Base-by-base conservation (phyloP, 2,113 vertebrate species). In the Pterocles burchelli region DNA sequence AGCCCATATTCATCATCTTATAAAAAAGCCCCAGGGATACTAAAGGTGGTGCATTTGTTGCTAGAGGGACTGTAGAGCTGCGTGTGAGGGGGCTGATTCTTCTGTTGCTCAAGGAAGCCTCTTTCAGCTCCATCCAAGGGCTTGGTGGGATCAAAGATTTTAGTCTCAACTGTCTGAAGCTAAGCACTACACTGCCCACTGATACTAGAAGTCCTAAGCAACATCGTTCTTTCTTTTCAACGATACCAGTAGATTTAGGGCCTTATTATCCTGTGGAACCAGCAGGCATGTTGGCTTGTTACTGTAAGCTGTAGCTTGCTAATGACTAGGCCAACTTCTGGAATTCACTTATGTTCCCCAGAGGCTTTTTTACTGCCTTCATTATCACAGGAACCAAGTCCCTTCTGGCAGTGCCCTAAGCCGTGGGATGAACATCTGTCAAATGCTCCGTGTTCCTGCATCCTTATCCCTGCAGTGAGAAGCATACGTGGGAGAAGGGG, bases 371-470 rank as follows among this genome's bases (percentile, higher is more conserved):
- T 49, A 73, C 62, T 88, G 82, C 72, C 78, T 93, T 93, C 75
- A n/a, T 93, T 95, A 94, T 92, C 82, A 88, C 18, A 83, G 88
- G 90, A 94, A 85, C 85, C 71, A 76, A 54, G 71, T 85, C 52
- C 81, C 67, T 65, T 80, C 59, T 80, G 88, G 85, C 90, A 58
- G 78, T 49, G 63, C 85, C 88, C 82, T 88, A 34, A 93, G 85
- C 82, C 88, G 45, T 12, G 19, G 91, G 88, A 91, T 45, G 36
- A 94, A 55, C 54, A 85, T 76, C 85, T 94, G 82, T 92, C 92
- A 94, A 92, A 85, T 54, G 46, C 52, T 85, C 13, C 88, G 91
- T 91, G 61, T 86, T 95, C 80, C 13, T 76, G 41, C 59, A 71
- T 81, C 72, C 34, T 90, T 92, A 67, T 73, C 41, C 57, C 72